Evolutionary conservation across 1,140 invertebrate species (phyloP).

Genomic region (Aphaenogaster ashmeadi): DNA sequence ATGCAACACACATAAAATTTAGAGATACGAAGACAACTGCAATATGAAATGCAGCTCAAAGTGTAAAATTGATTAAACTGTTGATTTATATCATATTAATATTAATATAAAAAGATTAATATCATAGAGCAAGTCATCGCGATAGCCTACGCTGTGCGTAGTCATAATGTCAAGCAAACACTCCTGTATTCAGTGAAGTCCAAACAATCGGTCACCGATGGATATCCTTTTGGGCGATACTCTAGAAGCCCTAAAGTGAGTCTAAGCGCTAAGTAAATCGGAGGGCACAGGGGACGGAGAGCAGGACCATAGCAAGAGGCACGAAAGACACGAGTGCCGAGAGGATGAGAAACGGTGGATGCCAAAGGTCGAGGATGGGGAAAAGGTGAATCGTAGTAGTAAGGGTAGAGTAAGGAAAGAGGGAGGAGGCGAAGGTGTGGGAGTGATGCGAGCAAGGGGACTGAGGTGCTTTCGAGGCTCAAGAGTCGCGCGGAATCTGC

Average conservation of each 20-base stretch:
- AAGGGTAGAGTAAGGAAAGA: constrained; percentile 65
- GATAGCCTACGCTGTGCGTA: background rate
- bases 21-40: background rate
- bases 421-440: constrained; percentile 54
- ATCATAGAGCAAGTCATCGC: background rate
- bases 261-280: constrained; percentile 82
- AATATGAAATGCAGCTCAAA: background rate
- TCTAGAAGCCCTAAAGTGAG: constrained; percentile 71
- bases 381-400: constrained; percentile 66
- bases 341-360: constrained; percentile 43
- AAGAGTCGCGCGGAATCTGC: constrained; percentile 85
- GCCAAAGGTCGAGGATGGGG: constrained; percentile 52
- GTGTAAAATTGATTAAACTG: background rate
- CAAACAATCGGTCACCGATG: constrained; percentile 27
- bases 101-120: background rate
- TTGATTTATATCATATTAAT: background rate
- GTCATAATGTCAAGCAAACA: background rate
- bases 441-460: constrained; percentile 70
- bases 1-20: background rate
- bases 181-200: constrained; percentile 6
- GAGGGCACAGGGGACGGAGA: constrained; percentile 39
- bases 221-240: constrained; percentile 46
- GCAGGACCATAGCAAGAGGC: constrained; percentile 56
- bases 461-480: constrained; percentile 78
- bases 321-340: constrained; percentile 45